Base-by-base conservation (phyloP, 53 echinoderm and acorn worm species). In the Crossaster papposus region DNA sequence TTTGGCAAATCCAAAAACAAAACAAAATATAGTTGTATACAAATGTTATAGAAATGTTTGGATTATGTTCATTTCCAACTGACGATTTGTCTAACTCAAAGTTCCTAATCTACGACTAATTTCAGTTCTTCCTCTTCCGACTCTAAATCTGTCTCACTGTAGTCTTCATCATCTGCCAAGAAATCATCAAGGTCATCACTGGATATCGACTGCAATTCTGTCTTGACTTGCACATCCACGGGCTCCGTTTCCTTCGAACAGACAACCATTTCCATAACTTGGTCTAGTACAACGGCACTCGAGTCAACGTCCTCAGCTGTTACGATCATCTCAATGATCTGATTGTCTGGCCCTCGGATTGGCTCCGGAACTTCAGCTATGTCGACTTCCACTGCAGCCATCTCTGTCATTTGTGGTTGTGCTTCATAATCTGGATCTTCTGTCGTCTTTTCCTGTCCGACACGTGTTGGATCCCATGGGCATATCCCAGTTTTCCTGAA, bases 161-260 rank as follows among this genome's bases (percentile, higher is more conserved):
- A 72, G 24, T 87, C 87, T 35, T 87, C 86, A 33, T 86, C 87
- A 23, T 87, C 87, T 0, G 87, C 87, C 20, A 87, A 54, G 37
- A 87, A 76, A 55, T 87, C 76, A 54, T 87, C 87, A 58, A 87
- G 38, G 77, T 87, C 87, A 77, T 87, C 87, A 29, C 87, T 87
- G 1, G 87, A 87, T 72, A 87, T 87, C 14, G 87, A 87, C 23
- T 87, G 87, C 58, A n/a, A 77, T 28, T 68, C 85, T 32, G 32
- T 58, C 14, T 65, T 65, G 64, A 30, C 83, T 18, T 65, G 68
- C 6, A 77, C 35, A 26, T 77, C 36, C 33, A 20, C 36, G 0
- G 35, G 31, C 33, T 55, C 87, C 3, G 76, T 31, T 2, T 87
- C 58, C 33, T 55, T 54, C 1, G 87, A 30, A 20, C 37, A 31